phyloP scores from a whole-genome alignment of 2,797 vertebrate species.

The Rhinatrema bivittatum region DNA sequence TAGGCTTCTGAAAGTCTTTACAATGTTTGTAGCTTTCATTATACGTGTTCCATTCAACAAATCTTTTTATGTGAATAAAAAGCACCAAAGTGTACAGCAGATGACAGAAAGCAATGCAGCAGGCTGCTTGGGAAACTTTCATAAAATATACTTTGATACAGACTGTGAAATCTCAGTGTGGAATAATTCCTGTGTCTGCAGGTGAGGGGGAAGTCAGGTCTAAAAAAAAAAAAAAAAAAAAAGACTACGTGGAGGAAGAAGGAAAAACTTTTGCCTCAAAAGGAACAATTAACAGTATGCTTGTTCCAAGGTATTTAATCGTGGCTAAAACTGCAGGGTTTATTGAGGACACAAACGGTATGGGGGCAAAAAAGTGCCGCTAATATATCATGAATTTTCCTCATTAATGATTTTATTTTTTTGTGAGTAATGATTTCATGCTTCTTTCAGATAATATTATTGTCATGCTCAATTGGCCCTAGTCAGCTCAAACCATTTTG shows the following conservation, averaged over 20 bases:
- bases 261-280: background rate
- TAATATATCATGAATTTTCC: conserved; percentile 29
- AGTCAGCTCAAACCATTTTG: too few species aligned
- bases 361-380: conserved; percentile 17
- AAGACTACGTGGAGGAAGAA: too few species aligned
- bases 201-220: conserved; percentile 7
- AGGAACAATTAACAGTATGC: conserved; percentile 22
- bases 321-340: conserved; percentile 19
- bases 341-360: conserved; percentile 20
- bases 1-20: conserved; percentile 22
- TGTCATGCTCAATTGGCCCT: too few species aligned
- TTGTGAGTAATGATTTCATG: conserved; percentile 21
- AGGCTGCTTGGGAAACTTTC: background rate
- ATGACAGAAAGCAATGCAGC: background rate
- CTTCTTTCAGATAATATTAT: too few species aligned
- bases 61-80: too few species aligned
- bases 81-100: background rate
- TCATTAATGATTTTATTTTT: conserved; percentile 33
- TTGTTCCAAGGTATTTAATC: conserved; percentile 18
- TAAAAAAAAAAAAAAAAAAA: conserved; percentile 4
- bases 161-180: background rate
- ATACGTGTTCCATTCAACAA: background rate
- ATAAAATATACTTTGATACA: background rate
- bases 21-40: background rate
- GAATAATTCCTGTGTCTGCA: conserved; percentile 7